Percentiles rank a stretch among this genome's conserved stretches.
These are phyloP conservation scores for Acanthis flammea DNA, from an alignment of 2,797 vertebrate genomes.

Conservation along the genomic window DNA sequence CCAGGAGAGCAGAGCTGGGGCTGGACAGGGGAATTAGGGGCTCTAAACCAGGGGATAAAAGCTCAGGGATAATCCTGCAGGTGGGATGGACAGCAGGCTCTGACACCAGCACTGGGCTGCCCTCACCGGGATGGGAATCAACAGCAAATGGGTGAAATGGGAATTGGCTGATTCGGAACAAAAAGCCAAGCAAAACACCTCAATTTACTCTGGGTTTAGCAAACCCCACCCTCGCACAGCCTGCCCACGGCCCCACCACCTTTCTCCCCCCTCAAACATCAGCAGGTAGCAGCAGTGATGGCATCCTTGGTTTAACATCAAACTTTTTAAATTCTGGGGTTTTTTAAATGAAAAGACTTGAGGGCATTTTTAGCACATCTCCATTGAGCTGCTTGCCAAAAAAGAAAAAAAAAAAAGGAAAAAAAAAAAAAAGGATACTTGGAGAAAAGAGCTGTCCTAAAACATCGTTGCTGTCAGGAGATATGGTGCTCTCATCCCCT, in stretches of 20 bases:
- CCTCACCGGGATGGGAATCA: background rate
- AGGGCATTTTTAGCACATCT: background rate
- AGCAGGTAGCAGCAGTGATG: background rate
- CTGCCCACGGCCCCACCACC: background rate
- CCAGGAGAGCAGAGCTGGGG: background rate
- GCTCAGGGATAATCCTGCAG: background rate
- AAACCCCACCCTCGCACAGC: rapidly evolving
- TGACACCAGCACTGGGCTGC: background rate
- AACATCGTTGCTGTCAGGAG: background rate
- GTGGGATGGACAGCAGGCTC: background rate
- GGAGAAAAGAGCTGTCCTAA: background rate
- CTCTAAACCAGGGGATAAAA: background rate
- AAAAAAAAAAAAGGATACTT: background rate
- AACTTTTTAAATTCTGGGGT: background rate
- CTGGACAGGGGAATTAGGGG: background rate
- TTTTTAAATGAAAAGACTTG: background rate
- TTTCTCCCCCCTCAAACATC: background rate
- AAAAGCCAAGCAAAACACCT: background rate
- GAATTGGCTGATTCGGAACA: background rate
- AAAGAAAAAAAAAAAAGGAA: background rate
- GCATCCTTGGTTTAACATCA: background rate
- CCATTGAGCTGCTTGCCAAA: rapidly evolving
- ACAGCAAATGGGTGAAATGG: background rate
- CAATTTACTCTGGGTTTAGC: rapidly evolving
- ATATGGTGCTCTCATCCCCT: background rate